These are phyloP conservation scores for Euwallacea similis DNA, from an alignment of 1,140 invertebrate genomes.

Conservation along the genomic window DNA sequence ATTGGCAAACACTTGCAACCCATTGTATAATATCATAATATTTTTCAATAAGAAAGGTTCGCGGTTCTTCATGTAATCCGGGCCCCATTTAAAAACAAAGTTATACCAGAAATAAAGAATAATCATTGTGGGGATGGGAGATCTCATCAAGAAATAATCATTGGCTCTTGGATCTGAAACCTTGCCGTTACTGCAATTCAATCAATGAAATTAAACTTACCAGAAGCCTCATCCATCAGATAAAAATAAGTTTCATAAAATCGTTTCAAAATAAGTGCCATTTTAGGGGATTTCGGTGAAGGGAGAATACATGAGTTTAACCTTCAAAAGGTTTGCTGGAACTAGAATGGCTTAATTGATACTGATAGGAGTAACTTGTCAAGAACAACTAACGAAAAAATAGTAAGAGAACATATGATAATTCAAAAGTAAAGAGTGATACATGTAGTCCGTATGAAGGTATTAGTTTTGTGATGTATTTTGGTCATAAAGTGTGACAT, in stretches of 20 bases:
- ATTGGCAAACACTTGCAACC: constrained; percentile 75
- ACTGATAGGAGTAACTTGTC: too few species aligned
- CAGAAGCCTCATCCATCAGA: constrained; percentile 35
- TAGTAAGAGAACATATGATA: too few species aligned
- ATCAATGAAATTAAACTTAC: constrained; percentile 25
- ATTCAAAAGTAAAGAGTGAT: too few species aligned
- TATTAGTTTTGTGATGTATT: too few species aligned
- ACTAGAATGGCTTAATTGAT: too few species aligned
- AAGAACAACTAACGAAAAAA: too few species aligned
- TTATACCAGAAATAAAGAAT: constrained; percentile 64
- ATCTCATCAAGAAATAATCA: constrained; percentile 31
- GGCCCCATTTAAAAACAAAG: constrained; percentile 68
- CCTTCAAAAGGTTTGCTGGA: too few species aligned
- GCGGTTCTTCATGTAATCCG: constrained; percentile 66
- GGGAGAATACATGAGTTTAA: too few species aligned
- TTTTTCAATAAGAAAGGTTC: constrained; percentile 77
- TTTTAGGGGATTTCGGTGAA: constrained; percentile 5
- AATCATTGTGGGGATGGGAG: constrained; percentile 60
- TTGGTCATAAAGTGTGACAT: too few species aligned
- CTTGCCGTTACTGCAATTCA: neutral
- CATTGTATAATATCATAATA: constrained; percentile 79
- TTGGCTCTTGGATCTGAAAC: constrained; percentile 38
- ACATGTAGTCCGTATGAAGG: too few species aligned
- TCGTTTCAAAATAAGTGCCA: constrained; percentile 40
- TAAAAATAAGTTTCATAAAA: constrained; percentile 35